Conservation (phyloP, 2,113 vertebrate species). For the Bos indicus region DNA sequence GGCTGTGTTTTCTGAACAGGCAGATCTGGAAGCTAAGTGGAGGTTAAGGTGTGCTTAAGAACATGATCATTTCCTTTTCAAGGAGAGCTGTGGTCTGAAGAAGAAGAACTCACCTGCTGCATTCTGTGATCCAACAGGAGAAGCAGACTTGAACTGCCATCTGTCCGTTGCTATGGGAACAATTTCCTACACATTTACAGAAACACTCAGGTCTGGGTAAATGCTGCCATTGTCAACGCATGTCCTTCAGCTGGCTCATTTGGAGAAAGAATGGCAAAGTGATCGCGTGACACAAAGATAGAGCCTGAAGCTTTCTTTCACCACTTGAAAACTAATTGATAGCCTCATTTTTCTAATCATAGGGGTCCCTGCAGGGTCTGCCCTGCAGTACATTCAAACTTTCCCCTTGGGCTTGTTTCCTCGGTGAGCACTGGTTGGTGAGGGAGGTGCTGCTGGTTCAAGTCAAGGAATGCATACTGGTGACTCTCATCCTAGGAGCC, state of each 20-base stretch:
- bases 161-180: slow-evolving; percentile 67
- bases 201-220: background rate
- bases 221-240: background rate
- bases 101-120: background rate
- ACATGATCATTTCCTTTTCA: background rate
- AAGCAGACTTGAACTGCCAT: slow-evolving; percentile 5
- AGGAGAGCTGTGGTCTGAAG: background rate
- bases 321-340: background rate
- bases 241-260: background rate
- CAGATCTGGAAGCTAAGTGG: background rate
- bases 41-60: background rate
- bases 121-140: background rate
- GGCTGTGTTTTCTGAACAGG: background rate
- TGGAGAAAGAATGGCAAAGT: background rate
- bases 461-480: slow-evolving; percentile 6
- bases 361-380: background rate
- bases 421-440: background rate
- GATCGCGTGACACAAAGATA: background rate
- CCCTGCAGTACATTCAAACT: background rate
- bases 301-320: background rate
- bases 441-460: background rate
- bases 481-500: background rate
- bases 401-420: background rate
- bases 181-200: slow-evolving; percentile 23
- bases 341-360: background rate